Evolutionary conservation across 23 tunicate genomes (phyloP), one percentile per base, ranked within the genome.

Genomic region (Aplidium turbinatum): DNA sequence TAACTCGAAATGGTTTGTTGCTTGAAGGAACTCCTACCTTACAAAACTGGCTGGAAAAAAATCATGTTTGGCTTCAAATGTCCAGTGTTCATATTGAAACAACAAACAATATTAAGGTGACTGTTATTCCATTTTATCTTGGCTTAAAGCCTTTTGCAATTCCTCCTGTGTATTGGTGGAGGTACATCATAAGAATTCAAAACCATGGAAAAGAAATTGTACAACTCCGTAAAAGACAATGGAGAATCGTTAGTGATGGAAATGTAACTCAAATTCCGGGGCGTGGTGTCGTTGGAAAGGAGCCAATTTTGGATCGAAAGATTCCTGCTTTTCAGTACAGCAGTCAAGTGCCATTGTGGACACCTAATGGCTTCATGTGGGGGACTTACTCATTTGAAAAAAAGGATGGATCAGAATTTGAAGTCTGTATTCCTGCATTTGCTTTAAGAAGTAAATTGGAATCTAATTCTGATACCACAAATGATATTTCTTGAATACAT

Each of bases 171-270:
- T 51, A 73, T 23, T 73, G 79, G 96, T 89, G 96, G 96, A 58
- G 96, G 40, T 89, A 91, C 51, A 78, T 84, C 86, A 91, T 91
- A 4, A 50, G 97, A 26, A 79, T 91, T 47, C 91, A 91, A 65
- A 91, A 91, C 34, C 70, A 84, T 31, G 70, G 48, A 25, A 70
- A 79, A 16, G 68, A 67, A 47, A n/a, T n/a, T n/a, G 84, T 57
- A 7, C 57, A 56, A 34, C 51, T 91, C 13, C 54, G 82, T 30
- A 91, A 91, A 56, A 45, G 97, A 19, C 86, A 91, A 31, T 91
- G 97, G 97, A 79, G 87, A 24, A 91, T 91, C 42, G 69, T 91
- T 38, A 84, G 97, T 56, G 87, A 91, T 56, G 97, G 97, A 36
- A 77, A 91, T 40, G 97, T 91, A 0, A 84, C 81, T 54, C 79